A percentile compares a stretch with the other conserved stretches of the same genome.
Conservation (phyloP, 1,140 invertebrate species). For the Scaptodrosophila lebanonensis region DNA sequence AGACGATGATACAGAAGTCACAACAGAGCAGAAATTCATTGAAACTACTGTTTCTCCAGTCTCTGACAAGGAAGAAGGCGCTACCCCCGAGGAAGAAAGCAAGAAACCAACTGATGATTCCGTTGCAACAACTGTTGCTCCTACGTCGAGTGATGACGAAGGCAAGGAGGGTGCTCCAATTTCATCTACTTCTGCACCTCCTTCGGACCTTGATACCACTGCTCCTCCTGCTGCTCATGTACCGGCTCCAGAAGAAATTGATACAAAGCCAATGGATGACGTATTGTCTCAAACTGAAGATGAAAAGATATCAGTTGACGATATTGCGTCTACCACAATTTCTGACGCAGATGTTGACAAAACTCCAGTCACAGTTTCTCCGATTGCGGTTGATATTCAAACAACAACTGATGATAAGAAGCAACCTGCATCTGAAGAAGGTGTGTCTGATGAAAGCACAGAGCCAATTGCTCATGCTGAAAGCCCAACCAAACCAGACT, state of each 20-base stretch:
- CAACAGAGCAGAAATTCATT: too few relatives aligned
- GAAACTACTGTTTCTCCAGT: constrained; percentile 22
- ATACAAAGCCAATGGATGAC: constrained; percentile 51
- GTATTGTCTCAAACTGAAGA: constrained; percentile 26
- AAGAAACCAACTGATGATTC: constrained; percentile 27
- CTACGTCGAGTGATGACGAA: too few relatives aligned
- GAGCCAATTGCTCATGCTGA: constrained; percentile 28
- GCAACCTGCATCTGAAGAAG: constrained; percentile 33
- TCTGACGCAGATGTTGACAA: constrained; percentile 37
- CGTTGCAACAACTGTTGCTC: too few relatives aligned
- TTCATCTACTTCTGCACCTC: too few relatives aligned
- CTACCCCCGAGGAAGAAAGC: constrained; percentile 15
- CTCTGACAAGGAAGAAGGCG: constrained; percentile 31
- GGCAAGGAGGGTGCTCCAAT: too few relatives aligned
- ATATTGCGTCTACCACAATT: constrained; percentile 25
- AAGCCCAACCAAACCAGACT: constrained; percentile 25
- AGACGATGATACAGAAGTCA: constrained; percentile 35
- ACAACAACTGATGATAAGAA: constrained; percentile 32
- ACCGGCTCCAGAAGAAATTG: constrained; percentile 38
- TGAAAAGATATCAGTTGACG: constrained; percentile 15
- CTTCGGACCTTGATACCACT: constrained; percentile 31
- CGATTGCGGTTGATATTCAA: constrained; percentile 38
- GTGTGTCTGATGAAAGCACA: constrained; percentile 33
- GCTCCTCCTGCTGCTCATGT: constrained; percentile 21
- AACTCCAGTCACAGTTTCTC: constrained; percentile 28